phyloP scores from a whole-genome alignment of 2,888 invertebrate genomes.

The Tetragnatha montana region DNA sequence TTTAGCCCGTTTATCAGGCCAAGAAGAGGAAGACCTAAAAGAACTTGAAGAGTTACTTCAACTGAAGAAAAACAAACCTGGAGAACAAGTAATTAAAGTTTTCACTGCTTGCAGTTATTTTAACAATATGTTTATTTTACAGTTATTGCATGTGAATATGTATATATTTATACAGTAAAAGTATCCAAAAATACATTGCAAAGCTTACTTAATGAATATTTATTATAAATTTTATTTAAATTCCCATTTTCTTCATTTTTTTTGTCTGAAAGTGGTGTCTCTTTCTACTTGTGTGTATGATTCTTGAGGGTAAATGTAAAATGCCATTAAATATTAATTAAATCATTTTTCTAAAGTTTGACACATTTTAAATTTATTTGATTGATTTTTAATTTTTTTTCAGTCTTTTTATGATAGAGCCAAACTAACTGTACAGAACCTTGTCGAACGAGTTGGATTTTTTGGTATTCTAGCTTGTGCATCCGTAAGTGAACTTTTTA shows the following conservation, averaged over 20 bases:
- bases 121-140: too few species aligned
- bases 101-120: neutral
- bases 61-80: conserved; percentile 79
- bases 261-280: neutral
- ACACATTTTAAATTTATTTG: neutral
- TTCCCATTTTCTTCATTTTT: neutral
- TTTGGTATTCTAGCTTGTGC: conserved; percentile 97
- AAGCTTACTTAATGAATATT: neutral
- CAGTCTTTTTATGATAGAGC: conserved; percentile 83
- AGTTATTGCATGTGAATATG: too few species aligned
- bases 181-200: neutral
- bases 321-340: neutral
- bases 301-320: too few species aligned
- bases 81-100: conserved; percentile 75
- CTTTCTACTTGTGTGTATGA: too few species aligned
- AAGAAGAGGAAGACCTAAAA: conserved; percentile 84
- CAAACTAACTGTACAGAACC: conserved; percentile 84
- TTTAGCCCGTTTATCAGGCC: conserved; percentile 75
- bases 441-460: conserved; percentile 96
- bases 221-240: neutral
- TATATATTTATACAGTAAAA: neutral
- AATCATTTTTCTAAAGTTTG: neutral
- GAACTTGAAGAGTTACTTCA: conserved; percentile 84
- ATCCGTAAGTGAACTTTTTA: conserved; percentile 81
- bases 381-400: conserved; percentile 29